Evolutionary conservation across 2,797 vertebrate species (phyloP).

Genomic region (Nannoperca australis): DNA sequence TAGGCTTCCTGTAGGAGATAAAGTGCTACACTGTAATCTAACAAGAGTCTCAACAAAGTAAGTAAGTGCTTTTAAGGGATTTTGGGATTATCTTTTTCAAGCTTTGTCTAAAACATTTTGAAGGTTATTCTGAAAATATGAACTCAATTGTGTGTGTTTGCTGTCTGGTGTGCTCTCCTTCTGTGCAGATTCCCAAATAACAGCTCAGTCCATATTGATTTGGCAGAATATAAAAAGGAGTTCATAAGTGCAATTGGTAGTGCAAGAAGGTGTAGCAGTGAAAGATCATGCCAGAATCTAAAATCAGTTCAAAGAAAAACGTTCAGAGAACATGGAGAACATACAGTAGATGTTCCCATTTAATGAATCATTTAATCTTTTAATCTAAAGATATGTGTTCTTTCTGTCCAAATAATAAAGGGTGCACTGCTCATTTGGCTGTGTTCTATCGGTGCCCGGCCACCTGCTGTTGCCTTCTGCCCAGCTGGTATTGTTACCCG

Average conservation of each 20-base stretch:
- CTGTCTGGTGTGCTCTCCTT: not conserved
- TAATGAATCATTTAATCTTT: constrained; percentile 31
- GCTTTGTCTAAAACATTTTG: constrained; percentile 40
- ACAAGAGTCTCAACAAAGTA: not conserved
- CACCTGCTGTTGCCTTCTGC: constrained; percentile 78
- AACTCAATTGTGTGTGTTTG: not conserved
- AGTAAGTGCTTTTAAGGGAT: constrained; percentile 31
- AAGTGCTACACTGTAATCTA: not conserved
- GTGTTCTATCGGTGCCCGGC: constrained; percentile 52
- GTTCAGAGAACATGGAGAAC: constrained; percentile 17
- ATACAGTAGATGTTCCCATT: constrained; percentile 14
- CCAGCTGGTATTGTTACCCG: constrained; percentile 75
- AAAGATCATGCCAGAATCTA: not conserved
- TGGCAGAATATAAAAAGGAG: not conserved
- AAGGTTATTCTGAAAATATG: constrained; percentile 32
- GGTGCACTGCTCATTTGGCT: constrained; percentile 43
- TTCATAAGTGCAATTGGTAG: not conserved
- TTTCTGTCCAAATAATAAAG: constrained; percentile 49
- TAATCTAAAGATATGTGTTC: constrained; percentile 28
- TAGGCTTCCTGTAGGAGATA: not conserved
- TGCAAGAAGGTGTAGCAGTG: not conserved
- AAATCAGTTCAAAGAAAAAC: constrained; percentile 2
- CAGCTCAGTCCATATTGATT: constrained; percentile 3
- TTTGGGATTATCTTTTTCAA: constrained; percentile 43
- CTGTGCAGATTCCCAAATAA: not conserved